Evolutionary conservation across 35 echinoderm and acorn worm species (phyloP), one percentile per base, ranked within the genome.

Genomic region (Lytechinus pictus): DNA sequence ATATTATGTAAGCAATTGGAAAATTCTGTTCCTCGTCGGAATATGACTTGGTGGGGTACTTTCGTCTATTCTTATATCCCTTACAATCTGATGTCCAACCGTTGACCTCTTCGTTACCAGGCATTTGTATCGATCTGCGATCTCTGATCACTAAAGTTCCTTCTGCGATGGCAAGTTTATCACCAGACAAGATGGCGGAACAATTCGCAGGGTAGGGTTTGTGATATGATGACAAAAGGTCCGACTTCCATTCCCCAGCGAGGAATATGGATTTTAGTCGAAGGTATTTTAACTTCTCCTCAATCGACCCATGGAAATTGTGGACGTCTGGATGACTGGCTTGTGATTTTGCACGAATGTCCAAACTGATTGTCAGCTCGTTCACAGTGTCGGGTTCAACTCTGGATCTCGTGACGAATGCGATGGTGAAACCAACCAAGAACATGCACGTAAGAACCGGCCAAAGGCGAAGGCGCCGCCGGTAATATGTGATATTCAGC

Each of bases 1-100:
- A 57, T 19, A 97, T 94, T 92, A 94, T 97, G 88, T 97, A 97
- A 4, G 95, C 97, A 33, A 97, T 89, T 8, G 95, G 97, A 87
- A 91, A 97, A 11, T 27, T 54, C 12, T 19, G 86, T 86, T 97
- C 97, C 28, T 97, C 97, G 1, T 89, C 28, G 27, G 95, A 96
- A 7, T 28, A 21, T 11, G 97, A 92, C 27, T 55, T 16, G 10
- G 57, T 95, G 27, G 94, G 94, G 52, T 96, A 97, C 8, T 87
- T 79, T 55, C 96, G 52, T 54, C 54, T 57, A 16, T 66, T 28
- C 66, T 86, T 96, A 89, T 86, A 97, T 19, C 13, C 27, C 6
- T 71, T 4, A 86, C 96, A 97, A 86, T 97, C 10, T 28, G 6
- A 29, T 16, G 95, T 94, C 94, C 95, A 97, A 13, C 54, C 44